Conservation (phyloP, 2,888 invertebrate genomes). For the Perizoma affinitatum region DNA sequence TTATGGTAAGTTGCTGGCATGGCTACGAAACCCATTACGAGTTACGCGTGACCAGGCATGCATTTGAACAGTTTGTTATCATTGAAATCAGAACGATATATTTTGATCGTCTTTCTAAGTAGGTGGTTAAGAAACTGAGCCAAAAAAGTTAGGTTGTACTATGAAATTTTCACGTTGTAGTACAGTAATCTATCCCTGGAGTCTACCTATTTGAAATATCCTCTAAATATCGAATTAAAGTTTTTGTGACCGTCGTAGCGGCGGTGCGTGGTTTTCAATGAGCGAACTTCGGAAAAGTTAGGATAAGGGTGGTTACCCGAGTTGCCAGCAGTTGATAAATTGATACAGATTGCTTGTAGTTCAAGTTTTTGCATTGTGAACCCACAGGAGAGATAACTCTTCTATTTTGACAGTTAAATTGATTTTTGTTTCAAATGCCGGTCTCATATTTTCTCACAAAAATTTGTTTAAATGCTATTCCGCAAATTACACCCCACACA, state of each 20-base stretch:
- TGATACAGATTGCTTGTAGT: slow-evolving; percentile 56
- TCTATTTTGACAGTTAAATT: slow-evolving; percentile 35
- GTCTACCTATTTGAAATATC: slow-evolving; percentile 11
- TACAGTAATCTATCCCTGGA: slow-evolving; percentile 2
- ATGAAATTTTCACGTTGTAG: not conserved
- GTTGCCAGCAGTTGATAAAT: slow-evolving; percentile 52
- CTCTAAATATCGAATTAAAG: slow-evolving; percentile 32
- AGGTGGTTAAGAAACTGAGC: too few relatives aligned
- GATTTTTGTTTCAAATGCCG: not conserved
- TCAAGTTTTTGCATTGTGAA: slow-evolving; percentile 43
- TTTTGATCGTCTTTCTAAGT: too few relatives aligned
- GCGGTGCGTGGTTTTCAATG: slow-evolving; percentile 50
- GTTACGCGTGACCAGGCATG: too few relatives aligned
- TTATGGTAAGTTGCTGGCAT: too few relatives aligned
- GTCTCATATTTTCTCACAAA: too few relatives aligned
- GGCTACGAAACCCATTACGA: too few relatives aligned
- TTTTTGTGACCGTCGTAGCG: slow-evolving; percentile 36
- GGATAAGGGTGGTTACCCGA: slow-evolving; percentile 45
- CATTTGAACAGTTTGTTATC: too few relatives aligned
- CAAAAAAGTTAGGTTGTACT: too few relatives aligned
- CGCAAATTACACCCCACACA: too few relatives aligned
- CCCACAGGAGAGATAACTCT: slow-evolving; percentile 37
- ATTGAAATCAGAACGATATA: too few relatives aligned
- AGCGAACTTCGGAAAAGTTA: slow-evolving; percentile 47
- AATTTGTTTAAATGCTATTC: too few relatives aligned